A percentile compares a stretch with the other conserved stretches of the same genome.
phyloP scores from a whole-genome alignment of 92 coral and sea anemone genomes.

The Paragorgia papillata region DNA sequence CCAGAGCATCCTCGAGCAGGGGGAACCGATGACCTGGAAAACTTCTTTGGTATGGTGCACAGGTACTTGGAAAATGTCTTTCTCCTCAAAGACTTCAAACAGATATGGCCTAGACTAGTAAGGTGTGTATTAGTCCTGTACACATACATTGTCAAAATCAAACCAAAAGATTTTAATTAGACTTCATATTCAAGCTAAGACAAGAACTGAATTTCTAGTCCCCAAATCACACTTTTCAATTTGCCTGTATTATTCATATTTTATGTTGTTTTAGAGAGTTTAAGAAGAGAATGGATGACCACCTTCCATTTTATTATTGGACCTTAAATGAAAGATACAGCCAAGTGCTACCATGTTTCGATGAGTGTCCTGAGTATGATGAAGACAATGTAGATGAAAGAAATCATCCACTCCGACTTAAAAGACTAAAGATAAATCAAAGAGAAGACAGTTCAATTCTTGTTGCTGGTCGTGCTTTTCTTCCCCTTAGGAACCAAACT shows the following conservation, averaged over 20 bases:
- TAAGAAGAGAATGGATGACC: constrained; percentile 48
- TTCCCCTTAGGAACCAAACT: constrained; percentile 43
- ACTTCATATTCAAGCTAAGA: too few relatives aligned
- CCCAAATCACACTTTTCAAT: too few relatives aligned
- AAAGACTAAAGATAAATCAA: constrained; percentile 49
- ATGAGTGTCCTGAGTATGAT: neutral
- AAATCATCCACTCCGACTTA: constrained; percentile 47
- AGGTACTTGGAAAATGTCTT: constrained; percentile 36
- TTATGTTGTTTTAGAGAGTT: constrained; percentile 63
- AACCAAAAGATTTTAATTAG: neutral
- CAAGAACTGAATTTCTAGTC: too few relatives aligned
- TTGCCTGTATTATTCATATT: too few relatives aligned
- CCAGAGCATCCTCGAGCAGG: constrained; percentile 49
- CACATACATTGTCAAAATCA: neutral
- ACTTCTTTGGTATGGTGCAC: constrained; percentile 33
- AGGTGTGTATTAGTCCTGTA: neutral
- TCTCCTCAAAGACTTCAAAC: constrained; percentile 43
- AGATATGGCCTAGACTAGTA: constrained; percentile 36
- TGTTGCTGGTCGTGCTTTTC: constrained; percentile 54
- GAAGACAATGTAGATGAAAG: constrained; percentile 35
- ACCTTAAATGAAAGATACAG: constrained; percentile 53
- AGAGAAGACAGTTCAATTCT: constrained; percentile 56
- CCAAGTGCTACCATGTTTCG: constrained; percentile 47
- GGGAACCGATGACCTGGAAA: constrained; percentile 51
- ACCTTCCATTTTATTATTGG: constrained; percentile 58